These are phyloP conservation scores for Aspidoscelis tigris DNA, from an alignment of 2,113 vertebrate genomes.

Conservation along the genomic window DNA sequence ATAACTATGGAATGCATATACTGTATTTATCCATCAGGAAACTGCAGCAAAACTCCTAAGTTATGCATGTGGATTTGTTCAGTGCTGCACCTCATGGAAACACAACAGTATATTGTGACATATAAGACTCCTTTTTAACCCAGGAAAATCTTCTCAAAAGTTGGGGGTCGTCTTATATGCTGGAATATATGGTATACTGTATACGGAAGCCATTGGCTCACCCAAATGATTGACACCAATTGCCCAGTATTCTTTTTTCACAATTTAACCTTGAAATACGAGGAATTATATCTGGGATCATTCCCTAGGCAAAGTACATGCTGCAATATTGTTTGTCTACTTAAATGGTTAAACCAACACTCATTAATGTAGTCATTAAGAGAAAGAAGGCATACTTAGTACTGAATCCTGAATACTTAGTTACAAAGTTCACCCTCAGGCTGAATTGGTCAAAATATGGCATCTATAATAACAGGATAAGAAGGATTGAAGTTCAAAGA, in stretches of 20 bases:
- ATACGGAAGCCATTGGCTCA: neutral
- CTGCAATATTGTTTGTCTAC: neutral
- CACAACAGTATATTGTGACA: neutral
- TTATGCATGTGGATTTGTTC: neutral
- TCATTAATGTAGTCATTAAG: neutral
- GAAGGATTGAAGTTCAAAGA: conserved; percentile 61
- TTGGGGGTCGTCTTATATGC: no score
- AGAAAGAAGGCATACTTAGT: neutral
- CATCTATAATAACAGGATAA: conserved; percentile 44
- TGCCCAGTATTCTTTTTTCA: neutral
- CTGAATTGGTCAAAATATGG: conserved; percentile 20
- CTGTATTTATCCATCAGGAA: no score
- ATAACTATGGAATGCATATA: no score
- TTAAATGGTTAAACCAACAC: no score
- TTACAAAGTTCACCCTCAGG: conserved; percentile 27
- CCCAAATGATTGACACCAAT: neutral
- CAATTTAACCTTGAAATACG: neutral
- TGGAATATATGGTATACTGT: neutral
- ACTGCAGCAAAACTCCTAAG: no score
- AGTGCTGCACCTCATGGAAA: neutral
- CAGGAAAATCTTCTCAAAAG: no score
- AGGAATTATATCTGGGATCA: neutral
- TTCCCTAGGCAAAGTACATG: neutral
- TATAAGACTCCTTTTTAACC: neutral
- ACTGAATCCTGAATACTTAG: neutral